Base-by-base conservation (phyloP, 2,888 invertebrate species). In the Ceramica pisi region DNA sequence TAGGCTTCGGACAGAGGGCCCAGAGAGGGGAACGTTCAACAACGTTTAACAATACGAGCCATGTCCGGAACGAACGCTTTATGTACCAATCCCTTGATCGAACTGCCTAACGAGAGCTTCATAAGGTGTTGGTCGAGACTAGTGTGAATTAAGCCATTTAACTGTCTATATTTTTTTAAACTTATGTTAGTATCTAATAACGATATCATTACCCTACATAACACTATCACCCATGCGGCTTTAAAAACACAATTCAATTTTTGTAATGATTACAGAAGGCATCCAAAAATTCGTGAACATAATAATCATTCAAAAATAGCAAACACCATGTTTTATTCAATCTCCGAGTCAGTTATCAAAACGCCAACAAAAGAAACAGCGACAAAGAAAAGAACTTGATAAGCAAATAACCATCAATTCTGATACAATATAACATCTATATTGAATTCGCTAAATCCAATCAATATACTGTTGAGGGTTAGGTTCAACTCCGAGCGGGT, bases 391-490 rank as follows among this genome's bases (percentile, higher is more conserved):
- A 87, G 86, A 88, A 88, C 80, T 90, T 86, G 83, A 86, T 89
- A 90, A 90, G 88, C 86, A 89, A 91, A 91, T 91, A 90, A 90
- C 90, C 90, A 90, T 90, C 92, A 90, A 89, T 90, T 91, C 87
- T 86, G 83, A 89, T 90, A 90, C 91, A 90, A 89, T 91, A 90
- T 87, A 89, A 87, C 88, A 85, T 86, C 84, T 84, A 87, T 86
- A 87, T 85, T 81, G 87, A 90, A 88, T 83, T 87, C 87, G 81
- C 87, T 87, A 93, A 94, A 94, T 94, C 90, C 92, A 94, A 94
- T 94, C 93, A 93, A 93, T 93, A 92, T 82, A 87, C 83, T 78
- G 86, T 84, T 81, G 68, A 81, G 53, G 67, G 71, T 55, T 0
- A 8, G 82, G 86, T 41, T 51, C 44, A 6, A 74, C 41, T 70